phyloP scores from a whole-genome alignment of 1,140 invertebrate genomes.

The Penaeus indicus region DNA sequence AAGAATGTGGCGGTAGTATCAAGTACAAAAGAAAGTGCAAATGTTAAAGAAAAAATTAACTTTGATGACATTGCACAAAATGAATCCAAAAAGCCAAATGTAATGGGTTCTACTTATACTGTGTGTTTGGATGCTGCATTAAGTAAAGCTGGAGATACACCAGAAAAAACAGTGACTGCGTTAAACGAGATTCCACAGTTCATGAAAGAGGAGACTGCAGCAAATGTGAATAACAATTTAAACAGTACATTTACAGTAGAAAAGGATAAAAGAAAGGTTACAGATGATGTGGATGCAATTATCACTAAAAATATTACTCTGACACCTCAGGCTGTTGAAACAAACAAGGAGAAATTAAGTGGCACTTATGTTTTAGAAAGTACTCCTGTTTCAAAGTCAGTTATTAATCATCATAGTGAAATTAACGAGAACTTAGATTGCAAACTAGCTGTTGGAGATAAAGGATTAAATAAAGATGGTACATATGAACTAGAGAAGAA shows the following conservation, averaged over 20 bases:
- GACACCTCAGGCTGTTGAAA: background rate
- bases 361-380: background rate
- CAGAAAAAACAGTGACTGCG: no score
- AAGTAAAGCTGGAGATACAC: no score
- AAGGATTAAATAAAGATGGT: background rate
- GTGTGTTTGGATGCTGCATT: no score
- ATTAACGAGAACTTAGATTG: no score
- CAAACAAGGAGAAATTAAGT: background rate
- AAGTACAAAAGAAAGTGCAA: constrained; percentile 8
- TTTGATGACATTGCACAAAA: background rate
- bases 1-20: background rate
- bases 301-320: background rate
- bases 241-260: constrained; percentile 45
- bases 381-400: background rate
- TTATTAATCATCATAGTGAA: no score
- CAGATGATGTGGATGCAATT: background rate
- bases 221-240: background rate
- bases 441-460: background rate
- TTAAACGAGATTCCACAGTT: background rate
- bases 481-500: no score
- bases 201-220: background rate
- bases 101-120: no score
- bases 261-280: constrained; percentile 9
- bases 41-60: background rate
- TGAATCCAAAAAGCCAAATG: background rate